Base-by-base conservation (phyloP, 2,113 vertebrate genomes). In the Lates calcarifer region DNA sequence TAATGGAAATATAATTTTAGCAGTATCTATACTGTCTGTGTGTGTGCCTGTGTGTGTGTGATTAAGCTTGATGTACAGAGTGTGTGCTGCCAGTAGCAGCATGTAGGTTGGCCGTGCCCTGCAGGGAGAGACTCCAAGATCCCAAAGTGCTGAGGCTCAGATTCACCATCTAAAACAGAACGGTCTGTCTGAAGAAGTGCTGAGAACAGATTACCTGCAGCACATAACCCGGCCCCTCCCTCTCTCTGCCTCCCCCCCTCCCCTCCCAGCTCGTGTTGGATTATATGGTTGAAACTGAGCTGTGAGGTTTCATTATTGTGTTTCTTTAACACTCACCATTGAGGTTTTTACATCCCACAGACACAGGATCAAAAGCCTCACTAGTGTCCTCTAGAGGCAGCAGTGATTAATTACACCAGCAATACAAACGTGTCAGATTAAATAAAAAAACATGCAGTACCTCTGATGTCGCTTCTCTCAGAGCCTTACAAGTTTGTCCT, bases 131-230 rank as follows among this genome's bases (percentile, higher is more conserved):
- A 68, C 65, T 47, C 3, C 9, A 80, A 26, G 75, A 82, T 74
- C 67, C 49, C 57, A 77, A 77, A 84, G 63, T 77, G 79, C 82
- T 82, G 84, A 90, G 80, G 66, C 20, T 5, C 10, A 67, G 63
- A 63, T 41, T 84, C 31, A 55, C n/a, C 0, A 3, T 60, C 56
- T 63, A 22, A 81, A 78, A 67, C 58, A 64, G 65, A 68, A 64
- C 68, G 43, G 4, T 20, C 15, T 45, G 77, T 82, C 76, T 81
- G 61, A 31, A 31, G 72, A 70, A 24, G 31, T 71, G 72, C 70
- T 73, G 60, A 63, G 74, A 69, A 6, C 39, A 72, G 84, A 79
- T 81, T 66, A 83, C 45, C 68, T 67, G 69, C 55, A 65, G 31
- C n/a, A 47, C 43, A 14, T 11, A 0, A 37, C 55, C 37, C n/a